Conservation (phyloP, 2,888 invertebrate species). For the Resseliella maxima region DNA sequence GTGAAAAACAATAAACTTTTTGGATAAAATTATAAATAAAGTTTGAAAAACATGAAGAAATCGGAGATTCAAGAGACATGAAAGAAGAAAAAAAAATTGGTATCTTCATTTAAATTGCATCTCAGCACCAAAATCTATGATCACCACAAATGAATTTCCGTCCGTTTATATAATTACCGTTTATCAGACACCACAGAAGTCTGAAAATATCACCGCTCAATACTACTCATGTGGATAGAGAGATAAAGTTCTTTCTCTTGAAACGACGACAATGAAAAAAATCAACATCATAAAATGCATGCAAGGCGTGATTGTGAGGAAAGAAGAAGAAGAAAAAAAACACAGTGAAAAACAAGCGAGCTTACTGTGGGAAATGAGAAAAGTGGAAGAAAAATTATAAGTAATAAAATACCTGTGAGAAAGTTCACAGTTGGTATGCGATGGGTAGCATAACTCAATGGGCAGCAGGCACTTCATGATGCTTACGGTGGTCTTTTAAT, state of each 20-base stretch:
- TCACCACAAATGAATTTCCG: constrained; percentile 9
- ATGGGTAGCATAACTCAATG: background rate
- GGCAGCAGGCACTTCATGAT: background rate
- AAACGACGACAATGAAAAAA: background rate
- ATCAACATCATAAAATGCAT: constrained; percentile 26
- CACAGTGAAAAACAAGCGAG: no score
- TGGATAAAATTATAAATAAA: background rate
- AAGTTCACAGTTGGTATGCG: constrained; percentile 17
- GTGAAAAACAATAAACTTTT: background rate
- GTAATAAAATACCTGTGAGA: constrained; percentile 49
- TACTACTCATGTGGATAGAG: background rate
- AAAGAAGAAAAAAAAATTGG: background rate
- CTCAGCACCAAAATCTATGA: background rate
- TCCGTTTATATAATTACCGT: background rate
- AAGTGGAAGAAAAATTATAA: constrained; percentile 36
- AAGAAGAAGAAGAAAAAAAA: background rate
- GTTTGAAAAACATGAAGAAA: background rate
- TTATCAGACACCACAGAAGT: background rate
- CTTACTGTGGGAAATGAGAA: background rate
- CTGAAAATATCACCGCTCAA: background rate
- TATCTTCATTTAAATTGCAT: constrained; percentile 17
- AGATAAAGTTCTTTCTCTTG: background rate
- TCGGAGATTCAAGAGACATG: background rate
- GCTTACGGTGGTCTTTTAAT: background rate
- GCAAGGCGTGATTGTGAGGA: background rate